A percentile compares a stretch with the other conserved stretches of the same genome.
Conservation (phyloP, 2,888 invertebrate genomes). For the Incurvaria masculella region DNA sequence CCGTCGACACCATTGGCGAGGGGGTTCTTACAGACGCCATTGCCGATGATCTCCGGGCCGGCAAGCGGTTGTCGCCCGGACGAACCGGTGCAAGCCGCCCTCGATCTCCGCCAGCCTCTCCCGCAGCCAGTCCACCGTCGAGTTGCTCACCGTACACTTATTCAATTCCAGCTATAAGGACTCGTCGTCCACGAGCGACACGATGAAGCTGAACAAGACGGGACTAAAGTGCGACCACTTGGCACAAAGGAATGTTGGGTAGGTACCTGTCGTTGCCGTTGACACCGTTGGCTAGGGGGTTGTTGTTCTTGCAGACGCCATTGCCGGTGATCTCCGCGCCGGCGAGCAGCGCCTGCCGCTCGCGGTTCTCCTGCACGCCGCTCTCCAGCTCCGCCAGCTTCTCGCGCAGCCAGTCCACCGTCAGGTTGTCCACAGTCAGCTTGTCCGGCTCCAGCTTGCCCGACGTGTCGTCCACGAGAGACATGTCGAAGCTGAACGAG, state of each 20-base stretch:
- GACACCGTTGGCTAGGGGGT: slow-evolving; percentile 49
- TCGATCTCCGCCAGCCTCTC: slow-evolving; percentile 77
- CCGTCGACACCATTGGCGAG: slow-evolving; percentile 57
- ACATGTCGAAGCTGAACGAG: slow-evolving; percentile 83
- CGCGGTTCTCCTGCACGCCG: slow-evolving; percentile 76
- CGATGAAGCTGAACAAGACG: slow-evolving; percentile 81
- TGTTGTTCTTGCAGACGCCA: slow-evolving; percentile 49
- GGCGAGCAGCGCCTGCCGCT: slow-evolving; percentile 60
- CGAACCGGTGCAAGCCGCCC: slow-evolving; percentile 69
- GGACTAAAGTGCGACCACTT: slow-evolving; percentile 80
- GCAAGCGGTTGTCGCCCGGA: slow-evolving; percentile 64
- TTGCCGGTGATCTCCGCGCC: slow-evolving; percentile 52
- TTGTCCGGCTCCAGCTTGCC: slow-evolving; percentile 85
- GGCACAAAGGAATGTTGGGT: slow-evolving; percentile 10
- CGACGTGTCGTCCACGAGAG: slow-evolving; percentile 83
- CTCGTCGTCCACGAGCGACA: slow-evolving; percentile 83
- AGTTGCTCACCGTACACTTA: slow-evolving; percentile 86
- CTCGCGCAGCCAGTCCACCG: slow-evolving; percentile 83
- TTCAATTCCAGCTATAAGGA: slow-evolving; percentile 85
- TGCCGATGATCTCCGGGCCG: slow-evolving; percentile 50
- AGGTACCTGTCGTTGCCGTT: slow-evolving; percentile 51
- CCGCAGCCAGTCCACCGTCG: slow-evolving; percentile 87
- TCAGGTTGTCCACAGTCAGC: slow-evolving; percentile 88
- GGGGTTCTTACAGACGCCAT: slow-evolving; percentile 47
- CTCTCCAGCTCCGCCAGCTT: slow-evolving; percentile 74